phyloP scores from a whole-genome alignment of 2,797 vertebrate species.

The Chrysocyon brachyurus region DNA sequence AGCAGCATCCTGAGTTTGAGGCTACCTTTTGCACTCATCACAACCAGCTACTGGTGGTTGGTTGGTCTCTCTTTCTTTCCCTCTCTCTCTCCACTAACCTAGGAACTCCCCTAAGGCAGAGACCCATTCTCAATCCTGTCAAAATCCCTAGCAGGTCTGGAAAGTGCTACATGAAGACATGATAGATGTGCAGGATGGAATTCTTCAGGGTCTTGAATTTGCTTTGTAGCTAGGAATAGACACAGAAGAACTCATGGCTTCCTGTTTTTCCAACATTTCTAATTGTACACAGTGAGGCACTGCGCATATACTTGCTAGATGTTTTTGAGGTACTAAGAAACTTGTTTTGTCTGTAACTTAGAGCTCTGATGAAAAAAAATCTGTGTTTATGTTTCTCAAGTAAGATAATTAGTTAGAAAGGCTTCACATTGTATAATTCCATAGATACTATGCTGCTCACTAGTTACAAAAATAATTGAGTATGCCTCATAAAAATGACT shows the following conservation, averaged over 20 bases:
- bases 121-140: neutral
- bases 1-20: neutral
- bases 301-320: neutral
- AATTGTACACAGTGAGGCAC: neutral
- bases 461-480: constrained; percentile 74
- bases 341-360: constrained; percentile 56
- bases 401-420: constrained; percentile 68
- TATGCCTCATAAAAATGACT: constrained; percentile 76
- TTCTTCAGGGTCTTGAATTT: neutral
- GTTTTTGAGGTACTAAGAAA: constrained; percentile 54
- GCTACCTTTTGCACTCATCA: neutral
- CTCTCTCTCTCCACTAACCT: neutral
- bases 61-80: neutral
- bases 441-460: constrained; percentile 60
- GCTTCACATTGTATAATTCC: constrained; percentile 67
- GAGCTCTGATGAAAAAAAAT: neutral
- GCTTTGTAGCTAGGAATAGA: neutral
- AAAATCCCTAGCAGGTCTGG: neutral
- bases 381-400: constrained; percentile 68
- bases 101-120: neutral
- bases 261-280: neutral
- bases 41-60: neutral
- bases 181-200: neutral
- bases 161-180: neutral
- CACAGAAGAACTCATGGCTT: neutral